Base-by-base conservation (phyloP, 2,888 invertebrate species). In the Andrena fulva region DNA sequence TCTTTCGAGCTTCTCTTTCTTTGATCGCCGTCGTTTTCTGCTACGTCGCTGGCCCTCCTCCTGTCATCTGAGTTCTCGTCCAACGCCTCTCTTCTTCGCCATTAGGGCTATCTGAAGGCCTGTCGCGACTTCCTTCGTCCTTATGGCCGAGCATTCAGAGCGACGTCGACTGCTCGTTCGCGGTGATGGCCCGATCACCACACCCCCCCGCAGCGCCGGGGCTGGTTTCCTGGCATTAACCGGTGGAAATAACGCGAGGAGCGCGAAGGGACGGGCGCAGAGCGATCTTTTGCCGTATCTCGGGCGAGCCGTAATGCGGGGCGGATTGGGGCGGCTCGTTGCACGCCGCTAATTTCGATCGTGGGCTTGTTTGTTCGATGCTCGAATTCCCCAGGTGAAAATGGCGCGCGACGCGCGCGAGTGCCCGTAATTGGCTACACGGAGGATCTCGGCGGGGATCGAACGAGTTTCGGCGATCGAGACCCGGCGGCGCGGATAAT, bases 31-130 rank as follows among this genome's bases (percentile, higher is more conserved):
- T 5, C 42, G 42, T 5, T 42, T 42, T 42, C 81, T 59, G 70
- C 35, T 54, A 72, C 71, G 63, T 71, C 35, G 31, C 59, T 50
- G 63, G 68, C 54, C 75, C 71, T 76, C 75, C 71, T 76, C 66
- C 67, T 59, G 85, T 76, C 85, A 75, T 77, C 75, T 54, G 27
- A 35, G 20, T 48, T 66, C 20, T 59, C 80, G 42, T 75, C 76
- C 42, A 33, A 68, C 76, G 52, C 63, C 54, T 77, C 79, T 77
- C 79, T 75, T 77, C 76, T 75, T 80, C 68, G 42, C 83, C 89
- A 82, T 84, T 83, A 83, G 77, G 73, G 66, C 82, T 89, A 89
- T 89, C 87, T 86, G 59, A 63, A 85, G 80, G 77, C 68, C 76
- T 78, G 86, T 64, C 80, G 76, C 77, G 72, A 80, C 84, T 82